Evolutionary conservation across 2,797 vertebrate species (phyloP).

Genomic region (Microcaecilia unicolor): DNA sequence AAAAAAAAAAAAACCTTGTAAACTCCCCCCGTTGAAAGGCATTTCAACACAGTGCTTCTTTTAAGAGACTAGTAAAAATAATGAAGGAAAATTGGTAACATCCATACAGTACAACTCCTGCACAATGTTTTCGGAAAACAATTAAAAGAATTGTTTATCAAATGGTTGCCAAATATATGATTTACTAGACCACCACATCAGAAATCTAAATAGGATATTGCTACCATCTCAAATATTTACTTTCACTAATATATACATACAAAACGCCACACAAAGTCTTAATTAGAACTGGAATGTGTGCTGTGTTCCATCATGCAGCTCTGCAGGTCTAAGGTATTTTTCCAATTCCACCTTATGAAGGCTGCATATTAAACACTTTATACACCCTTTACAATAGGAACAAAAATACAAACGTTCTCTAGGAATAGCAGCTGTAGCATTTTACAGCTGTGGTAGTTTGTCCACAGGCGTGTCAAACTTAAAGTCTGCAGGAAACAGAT

Average conservation of each 20-base stretch:
- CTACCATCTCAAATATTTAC: constrained; percentile 65
- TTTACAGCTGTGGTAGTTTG: constrained; percentile 92
- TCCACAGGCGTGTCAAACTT: constrained; percentile 97
- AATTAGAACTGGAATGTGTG: constrained; percentile 81
- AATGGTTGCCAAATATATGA: constrained; percentile 82
- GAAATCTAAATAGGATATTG: constrained; percentile 61
- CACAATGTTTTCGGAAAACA: constrained; percentile 49
- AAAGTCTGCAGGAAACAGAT: constrained; percentile 95
- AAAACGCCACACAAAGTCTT: constrained; percentile 66
- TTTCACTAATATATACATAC: constrained; percentile 77
- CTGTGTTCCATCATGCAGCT: constrained; percentile 45
- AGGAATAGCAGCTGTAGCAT: constrained; percentile 5
- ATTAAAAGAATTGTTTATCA: constrained; percentile 59
- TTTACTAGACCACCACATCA: constrained; percentile 79
- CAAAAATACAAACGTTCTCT: constrained; percentile 41
- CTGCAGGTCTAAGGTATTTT: constrained; percentile 30
- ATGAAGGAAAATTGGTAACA: too few relatives aligned
- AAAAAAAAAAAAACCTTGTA: too few relatives aligned
- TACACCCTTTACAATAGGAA: constrained; percentile 38
- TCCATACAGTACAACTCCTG: too few relatives aligned
- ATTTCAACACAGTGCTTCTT: too few relatives aligned
- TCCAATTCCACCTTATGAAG: constrained; percentile 45
- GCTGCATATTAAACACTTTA: constrained; percentile 52
- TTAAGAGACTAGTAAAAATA: too few relatives aligned
- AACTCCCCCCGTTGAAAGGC: too few relatives aligned